A percentile compares a stretch with the other conserved stretches of the same genome.
These are phyloP conservation scores for Gortyna flavago DNA, from an alignment of 2,888 invertebrate species.

Conservation along the genomic window DNA sequence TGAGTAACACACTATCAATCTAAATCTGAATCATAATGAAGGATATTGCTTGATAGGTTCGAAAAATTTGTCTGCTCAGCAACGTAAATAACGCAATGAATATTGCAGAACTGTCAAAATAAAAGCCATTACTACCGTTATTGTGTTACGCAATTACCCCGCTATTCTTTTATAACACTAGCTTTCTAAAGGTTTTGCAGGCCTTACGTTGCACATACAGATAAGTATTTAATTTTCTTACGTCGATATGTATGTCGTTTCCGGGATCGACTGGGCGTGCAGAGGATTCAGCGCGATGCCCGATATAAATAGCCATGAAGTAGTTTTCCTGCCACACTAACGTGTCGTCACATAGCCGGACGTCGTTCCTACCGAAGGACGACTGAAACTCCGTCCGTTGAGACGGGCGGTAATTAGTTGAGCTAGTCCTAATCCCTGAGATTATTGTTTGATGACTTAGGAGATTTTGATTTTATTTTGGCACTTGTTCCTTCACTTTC, in stretches of 20 bases:
- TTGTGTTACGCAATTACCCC: too few relatives aligned
- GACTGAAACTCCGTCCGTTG: slow-evolving; percentile 11
- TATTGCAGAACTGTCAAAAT: too few relatives aligned
- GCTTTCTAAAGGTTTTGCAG: neutral
- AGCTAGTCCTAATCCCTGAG: neutral
- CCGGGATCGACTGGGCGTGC: neutral
- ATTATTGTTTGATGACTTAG: neutral
- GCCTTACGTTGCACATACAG: neutral
- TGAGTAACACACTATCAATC: too few relatives aligned
- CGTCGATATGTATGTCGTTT: neutral
- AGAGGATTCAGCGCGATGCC: slow-evolving; percentile 25
- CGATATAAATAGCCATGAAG: slow-evolving; percentile 47
- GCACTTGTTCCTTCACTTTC: too few relatives aligned
- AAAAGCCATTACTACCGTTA: too few relatives aligned
- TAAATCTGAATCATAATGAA: too few relatives aligned
- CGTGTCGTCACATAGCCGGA: slow-evolving; percentile 23
- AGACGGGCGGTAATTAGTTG: neutral
- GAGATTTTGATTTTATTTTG: too few relatives aligned
- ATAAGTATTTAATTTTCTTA: neutral
- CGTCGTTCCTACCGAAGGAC: neutral
- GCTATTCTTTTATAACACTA: too few relatives aligned
- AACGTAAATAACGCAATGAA: too few relatives aligned
- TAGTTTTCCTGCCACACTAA: slow-evolving; percentile 39
- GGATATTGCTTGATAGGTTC: too few relatives aligned
- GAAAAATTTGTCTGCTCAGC: too few relatives aligned